These are phyloP conservation scores for Cyphotilapia sp. DNA, from an alignment of 2,113 vertebrate species.

Conservation along the genomic window DNA sequence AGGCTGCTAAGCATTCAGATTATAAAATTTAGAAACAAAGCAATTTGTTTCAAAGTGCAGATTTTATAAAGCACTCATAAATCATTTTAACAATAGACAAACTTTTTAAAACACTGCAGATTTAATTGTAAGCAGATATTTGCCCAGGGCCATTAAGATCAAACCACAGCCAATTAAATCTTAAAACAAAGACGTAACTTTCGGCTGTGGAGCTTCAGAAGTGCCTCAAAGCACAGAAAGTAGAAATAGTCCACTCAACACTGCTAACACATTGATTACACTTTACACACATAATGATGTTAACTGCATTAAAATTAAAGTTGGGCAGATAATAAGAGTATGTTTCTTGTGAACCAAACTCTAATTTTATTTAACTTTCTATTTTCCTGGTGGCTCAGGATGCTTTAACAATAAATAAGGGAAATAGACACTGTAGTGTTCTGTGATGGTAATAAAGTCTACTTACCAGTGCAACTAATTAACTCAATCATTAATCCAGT, in stretches of 20 bases:
- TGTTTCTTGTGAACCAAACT: neutral
- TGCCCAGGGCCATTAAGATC: neutral
- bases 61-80: neutral
- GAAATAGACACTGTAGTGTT: neutral
- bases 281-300: neutral
- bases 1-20: neutral
- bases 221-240: neutral
- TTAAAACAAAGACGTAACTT: neutral
- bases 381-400: accelerated
- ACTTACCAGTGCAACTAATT: neutral
- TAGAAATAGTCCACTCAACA: neutral
- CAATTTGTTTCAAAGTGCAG: neutral
- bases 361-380: neutral
- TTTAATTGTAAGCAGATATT: neutral
- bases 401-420: neutral
- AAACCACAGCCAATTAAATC: neutral
- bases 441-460: neutral
- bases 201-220: neutral
- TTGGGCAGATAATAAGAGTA: neutral
- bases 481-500: neutral
- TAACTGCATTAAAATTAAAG: neutral
- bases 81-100: neutral
- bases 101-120: neutral
- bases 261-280: neutral
- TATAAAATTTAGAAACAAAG: neutral